Evolutionary conservation across 2,113 vertebrate species (phyloP).

Genomic region (Antechinus stuartii): DNA sequence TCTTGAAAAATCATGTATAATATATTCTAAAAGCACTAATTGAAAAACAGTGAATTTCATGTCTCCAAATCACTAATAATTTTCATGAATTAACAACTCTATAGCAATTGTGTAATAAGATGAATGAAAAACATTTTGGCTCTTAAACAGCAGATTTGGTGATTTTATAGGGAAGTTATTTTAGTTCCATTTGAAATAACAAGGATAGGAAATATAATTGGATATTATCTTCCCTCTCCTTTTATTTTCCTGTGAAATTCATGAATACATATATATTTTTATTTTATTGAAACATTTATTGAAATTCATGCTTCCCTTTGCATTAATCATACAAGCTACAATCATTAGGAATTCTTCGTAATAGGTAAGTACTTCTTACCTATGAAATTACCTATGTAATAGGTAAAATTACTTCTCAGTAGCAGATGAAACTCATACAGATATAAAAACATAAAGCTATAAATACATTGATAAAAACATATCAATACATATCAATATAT

Average conservation of each 20-base stretch:
- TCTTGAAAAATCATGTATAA: background rate
- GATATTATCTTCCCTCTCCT: too few relatives aligned
- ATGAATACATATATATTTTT: background rate
- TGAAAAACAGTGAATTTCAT: background rate
- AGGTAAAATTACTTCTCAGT: background rate
- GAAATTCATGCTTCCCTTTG: background rate
- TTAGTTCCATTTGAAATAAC: background rate
- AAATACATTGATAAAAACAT: constrained; percentile 1
- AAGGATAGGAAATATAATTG: background rate
- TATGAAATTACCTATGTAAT: background rate
- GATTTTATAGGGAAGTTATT: background rate
- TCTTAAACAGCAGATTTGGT: background rate
- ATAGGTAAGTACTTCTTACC: background rate
- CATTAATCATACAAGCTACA: background rate
- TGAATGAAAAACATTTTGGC: constrained; percentile 30
- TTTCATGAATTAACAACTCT: constrained; percentile 28
- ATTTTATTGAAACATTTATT: too few relatives aligned
- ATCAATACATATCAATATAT: background rate
- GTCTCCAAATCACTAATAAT: background rate
- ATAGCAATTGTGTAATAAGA: background rate
- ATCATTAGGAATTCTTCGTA: background rate
- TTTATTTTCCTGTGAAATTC: background rate
- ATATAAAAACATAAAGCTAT: constrained; percentile 11
- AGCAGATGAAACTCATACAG: background rate
- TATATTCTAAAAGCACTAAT: background rate